A percentile compares a stretch with the other conserved stretches of the same genome.
Evolutionary conservation across 2,113 vertebrate species (phyloP).

Genomic region (Pao palembangensis): DNA sequence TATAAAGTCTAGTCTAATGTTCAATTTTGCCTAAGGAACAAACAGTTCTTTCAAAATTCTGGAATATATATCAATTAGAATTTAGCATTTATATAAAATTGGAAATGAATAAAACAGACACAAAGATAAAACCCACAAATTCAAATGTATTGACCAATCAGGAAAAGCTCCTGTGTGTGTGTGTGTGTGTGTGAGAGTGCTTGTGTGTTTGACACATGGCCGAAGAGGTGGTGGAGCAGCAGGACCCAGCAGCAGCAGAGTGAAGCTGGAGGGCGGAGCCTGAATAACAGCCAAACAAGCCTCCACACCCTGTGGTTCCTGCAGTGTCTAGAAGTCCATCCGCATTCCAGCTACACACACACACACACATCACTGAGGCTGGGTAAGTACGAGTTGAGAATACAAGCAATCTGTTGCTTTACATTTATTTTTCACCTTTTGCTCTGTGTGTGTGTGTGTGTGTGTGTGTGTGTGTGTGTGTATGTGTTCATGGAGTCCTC

Average conservation of each 20-base stretch:
- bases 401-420: not conserved
- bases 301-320: constrained; percentile 71
- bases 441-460: constrained; percentile 12
- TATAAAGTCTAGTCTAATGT: no score
- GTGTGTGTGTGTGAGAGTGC: not conserved
- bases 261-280: constrained; percentile 50
- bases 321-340: constrained; percentile 56
- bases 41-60: no score
- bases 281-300: constrained; percentile 47
- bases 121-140: no score
- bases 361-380: constrained; percentile 8
- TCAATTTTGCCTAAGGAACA: no score
- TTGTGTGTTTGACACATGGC: not conserved
- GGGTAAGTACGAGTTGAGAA: constrained; percentile 42
- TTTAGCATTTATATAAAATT: no score
- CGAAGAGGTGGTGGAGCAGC: constrained; percentile 38
- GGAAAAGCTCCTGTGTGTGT: not conserved
- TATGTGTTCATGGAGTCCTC: not conserved
- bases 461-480: constrained; percentile 4
- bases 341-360: constrained; percentile 61
- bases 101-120: no score
- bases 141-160: no score
- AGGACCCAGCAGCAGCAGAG: constrained; percentile 62
- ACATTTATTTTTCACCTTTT: constrained; percentile 14
- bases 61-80: no score